A percentile compares a stretch with the other conserved stretches of the same genome.
These are phyloP conservation scores for Sinopyrophorus schimmeli DNA, from an alignment of 2,888 invertebrate genomes.

Conservation along the genomic window DNA sequence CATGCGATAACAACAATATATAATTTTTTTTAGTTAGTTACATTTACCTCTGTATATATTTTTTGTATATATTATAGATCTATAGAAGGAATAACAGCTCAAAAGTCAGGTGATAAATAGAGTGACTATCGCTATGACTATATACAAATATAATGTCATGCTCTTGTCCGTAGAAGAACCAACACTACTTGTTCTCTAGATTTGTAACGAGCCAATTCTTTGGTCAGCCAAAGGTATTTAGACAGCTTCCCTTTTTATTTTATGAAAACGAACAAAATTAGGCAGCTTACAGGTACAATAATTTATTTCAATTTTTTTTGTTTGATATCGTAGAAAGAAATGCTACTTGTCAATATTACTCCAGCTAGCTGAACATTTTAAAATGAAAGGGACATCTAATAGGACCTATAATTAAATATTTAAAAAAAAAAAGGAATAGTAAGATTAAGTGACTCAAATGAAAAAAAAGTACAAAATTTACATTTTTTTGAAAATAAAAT, in stretches of 20 bases:
- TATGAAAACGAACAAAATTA: too few species aligned
- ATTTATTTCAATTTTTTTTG: constrained; percentile 5
- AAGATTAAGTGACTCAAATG: too few species aligned
- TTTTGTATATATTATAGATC: constrained; percentile 45
- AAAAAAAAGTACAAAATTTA: too few species aligned
- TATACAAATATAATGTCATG: constrained; percentile 49
- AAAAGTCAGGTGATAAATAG: constrained; percentile 43
- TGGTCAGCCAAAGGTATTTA: constrained; percentile 29
- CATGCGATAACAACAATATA: constrained; percentile 57
- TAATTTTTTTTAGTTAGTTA: constrained; percentile 48
- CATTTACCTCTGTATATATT: constrained; percentile 42
- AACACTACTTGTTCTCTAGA: constrained; percentile 36
- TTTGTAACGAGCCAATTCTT: constrained; percentile 39
- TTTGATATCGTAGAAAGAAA: too few species aligned
- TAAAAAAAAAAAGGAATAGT: too few species aligned
- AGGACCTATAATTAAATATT: too few species aligned
- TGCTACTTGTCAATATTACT: too few species aligned
- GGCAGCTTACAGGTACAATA: constrained; percentile 25
- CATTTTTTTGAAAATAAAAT: too few species aligned
- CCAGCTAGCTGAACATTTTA: too few species aligned
- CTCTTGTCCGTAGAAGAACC: constrained; percentile 32
- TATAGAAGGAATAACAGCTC: constrained; percentile 49
- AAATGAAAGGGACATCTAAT: too few species aligned
- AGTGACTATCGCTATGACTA: constrained; percentile 47
- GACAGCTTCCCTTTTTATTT: constrained; percentile 13